Conservation (phyloP, 2,113 vertebrate genomes). For the Oreochromis tanganicae region DNA sequence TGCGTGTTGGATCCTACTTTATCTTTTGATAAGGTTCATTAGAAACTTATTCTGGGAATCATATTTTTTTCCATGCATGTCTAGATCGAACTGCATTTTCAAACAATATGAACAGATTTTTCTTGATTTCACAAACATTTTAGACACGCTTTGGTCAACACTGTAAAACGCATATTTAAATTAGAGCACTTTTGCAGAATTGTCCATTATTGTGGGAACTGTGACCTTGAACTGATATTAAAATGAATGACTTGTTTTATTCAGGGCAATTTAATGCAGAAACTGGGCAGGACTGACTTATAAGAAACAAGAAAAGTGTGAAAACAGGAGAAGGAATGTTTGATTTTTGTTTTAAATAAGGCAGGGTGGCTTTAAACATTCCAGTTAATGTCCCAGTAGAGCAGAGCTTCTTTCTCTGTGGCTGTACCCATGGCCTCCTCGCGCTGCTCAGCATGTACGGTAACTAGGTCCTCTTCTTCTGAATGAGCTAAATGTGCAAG, state of each 20-base stretch:
- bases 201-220: not conserved
- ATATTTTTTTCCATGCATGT: not conserved
- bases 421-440: not conserved
- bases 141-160: not conserved
- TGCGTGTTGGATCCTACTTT: not conserved
- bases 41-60: not conserved
- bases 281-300: not conserved
- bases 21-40: not conserved
- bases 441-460: not conserved
- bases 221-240: not conserved
- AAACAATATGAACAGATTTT: not conserved
- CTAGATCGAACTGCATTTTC: not conserved
- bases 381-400: slow-evolving; percentile 59
- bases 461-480: slow-evolving; percentile 5
- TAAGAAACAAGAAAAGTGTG: not conserved
- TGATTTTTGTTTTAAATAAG: not conserved
- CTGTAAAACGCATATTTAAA: not conserved
- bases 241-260: not conserved
- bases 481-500: not conserved
- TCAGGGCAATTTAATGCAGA: not conserved
- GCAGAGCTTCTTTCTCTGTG: slow-evolving; percentile 29
- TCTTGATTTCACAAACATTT: not conserved
- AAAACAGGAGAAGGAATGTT: not conserved
- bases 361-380: slow-evolving; percentile 25
- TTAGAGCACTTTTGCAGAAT: not conserved